phyloP scores from a whole-genome alignment of 2,113 vertebrate genomes.

The Brienomyrus longianalis region DNA sequence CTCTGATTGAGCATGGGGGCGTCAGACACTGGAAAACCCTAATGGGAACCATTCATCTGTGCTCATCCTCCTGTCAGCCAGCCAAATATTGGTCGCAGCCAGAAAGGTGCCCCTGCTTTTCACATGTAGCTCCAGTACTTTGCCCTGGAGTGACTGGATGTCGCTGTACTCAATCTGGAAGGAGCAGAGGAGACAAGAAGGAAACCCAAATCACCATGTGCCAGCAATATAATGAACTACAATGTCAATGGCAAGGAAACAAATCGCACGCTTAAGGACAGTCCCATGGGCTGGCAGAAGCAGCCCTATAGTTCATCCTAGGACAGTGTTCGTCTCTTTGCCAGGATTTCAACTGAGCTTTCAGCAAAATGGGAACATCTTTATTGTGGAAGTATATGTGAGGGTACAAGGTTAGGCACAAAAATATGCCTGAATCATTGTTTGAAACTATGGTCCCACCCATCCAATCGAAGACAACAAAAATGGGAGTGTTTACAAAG shows the following conservation, averaged over 20 bases:
- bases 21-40: slow-evolving; percentile 61
- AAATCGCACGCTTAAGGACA: not conserved
- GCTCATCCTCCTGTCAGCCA: slow-evolving; percentile 55
- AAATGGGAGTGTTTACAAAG: not conserved
- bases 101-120: slow-evolving; percentile 69
- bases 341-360: not conserved
- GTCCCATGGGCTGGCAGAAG: not conserved
- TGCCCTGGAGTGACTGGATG: slow-evolving; percentile 55
- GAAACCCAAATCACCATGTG: not conserved
- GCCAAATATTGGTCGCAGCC: slow-evolving; percentile 64
- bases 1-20: not conserved
- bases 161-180: slow-evolving; percentile 63
- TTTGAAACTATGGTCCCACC: not conserved
- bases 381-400: not conserved
- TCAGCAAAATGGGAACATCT: not conserved
- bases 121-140: slow-evolving; percentile 67
- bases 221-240: not conserved
- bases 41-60: slow-evolving; percentile 71
- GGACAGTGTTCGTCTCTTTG: not conserved
- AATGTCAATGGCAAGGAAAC: not conserved
- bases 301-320: not conserved
- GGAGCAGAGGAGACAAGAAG: not conserved
- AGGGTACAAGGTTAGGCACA: not conserved
- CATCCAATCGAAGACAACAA: not conserved
- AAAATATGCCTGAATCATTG: not conserved